These are phyloP conservation scores for Amphiduros pacificus DNA, from an alignment of 2,888 invertebrate genomes.

Conservation along the genomic window DNA sequence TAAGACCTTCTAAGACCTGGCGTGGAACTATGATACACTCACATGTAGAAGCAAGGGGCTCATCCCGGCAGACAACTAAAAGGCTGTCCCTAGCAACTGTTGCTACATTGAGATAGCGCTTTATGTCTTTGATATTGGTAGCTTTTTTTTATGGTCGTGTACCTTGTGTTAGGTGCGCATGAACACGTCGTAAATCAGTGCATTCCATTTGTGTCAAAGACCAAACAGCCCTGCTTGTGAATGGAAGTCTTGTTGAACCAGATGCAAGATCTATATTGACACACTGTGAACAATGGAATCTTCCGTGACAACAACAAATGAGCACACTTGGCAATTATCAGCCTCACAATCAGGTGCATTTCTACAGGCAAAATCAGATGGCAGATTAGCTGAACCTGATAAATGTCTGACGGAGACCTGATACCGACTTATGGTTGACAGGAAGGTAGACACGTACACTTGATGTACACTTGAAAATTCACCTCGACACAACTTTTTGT, in stretches of 20 bases:
- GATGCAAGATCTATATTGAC: neutral
- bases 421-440: neutral
- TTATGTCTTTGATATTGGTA: conserved; percentile 30
- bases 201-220: conserved; percentile 30
- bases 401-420: neutral
- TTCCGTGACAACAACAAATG: conserved; percentile 15
- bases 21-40: conserved; percentile 33
- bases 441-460: neutral
- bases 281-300: conserved; percentile 18
- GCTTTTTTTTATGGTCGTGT: conserved; percentile 34
- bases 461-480: neutral
- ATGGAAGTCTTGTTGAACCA: conserved; percentile 16
- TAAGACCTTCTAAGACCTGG: conserved; percentile 28
- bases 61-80: conserved; percentile 15
- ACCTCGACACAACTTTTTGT: neutral
- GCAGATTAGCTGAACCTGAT: neutral
- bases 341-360: conserved; percentile 28
- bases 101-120: conserved; percentile 16
- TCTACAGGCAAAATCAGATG: conserved; percentile 19
- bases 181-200: conserved; percentile 31
- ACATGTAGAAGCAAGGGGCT: conserved; percentile 14
- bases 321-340: conserved; percentile 27
- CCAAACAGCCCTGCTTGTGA: conserved; percentile 27
- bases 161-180: conserved; percentile 33
- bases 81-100: conserved; percentile 27